Evolutionary conservation across 2,113 vertebrate genomes (phyloP).

Genomic region (Catharus fuscescens): DNA sequence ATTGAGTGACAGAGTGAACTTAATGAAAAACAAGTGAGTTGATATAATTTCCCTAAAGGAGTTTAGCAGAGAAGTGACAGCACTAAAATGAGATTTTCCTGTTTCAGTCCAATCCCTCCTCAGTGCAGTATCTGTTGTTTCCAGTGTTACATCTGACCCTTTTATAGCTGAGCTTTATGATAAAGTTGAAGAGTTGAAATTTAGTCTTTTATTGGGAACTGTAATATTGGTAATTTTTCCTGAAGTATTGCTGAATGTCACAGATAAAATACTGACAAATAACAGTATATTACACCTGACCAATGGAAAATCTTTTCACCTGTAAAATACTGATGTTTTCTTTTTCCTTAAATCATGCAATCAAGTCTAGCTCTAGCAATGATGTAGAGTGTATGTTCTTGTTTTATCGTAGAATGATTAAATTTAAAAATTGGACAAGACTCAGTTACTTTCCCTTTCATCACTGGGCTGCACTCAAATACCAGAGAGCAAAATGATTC

Average conservation of each 20-base stretch:
- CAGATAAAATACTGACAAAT: neutral
- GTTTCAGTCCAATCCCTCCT: neutral
- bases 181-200: neutral
- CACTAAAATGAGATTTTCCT: neutral
- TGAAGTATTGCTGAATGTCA: neutral
- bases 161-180: neutral
- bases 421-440: neutral
- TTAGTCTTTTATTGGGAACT: neutral
- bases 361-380: neutral
- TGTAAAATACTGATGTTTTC: neutral
- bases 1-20: neutral
- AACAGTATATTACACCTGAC: neutral
- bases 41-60: neutral
- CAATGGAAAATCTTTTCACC: neutral
- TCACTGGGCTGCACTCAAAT: neutral
- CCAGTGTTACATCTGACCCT: neutral
- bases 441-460: neutral
- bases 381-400: neutral
- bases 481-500: neutral
- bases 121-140: neutral
- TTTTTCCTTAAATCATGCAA: neutral
- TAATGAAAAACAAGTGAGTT: neutral
- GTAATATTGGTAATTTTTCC: neutral
- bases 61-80: neutral
- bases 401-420: neutral